Percentiles rank a stretch among this genome's conserved stretches.
Evolutionary conservation across 2,888 invertebrate genomes (phyloP).

Genomic region (Mimumesa dahlbomi): DNA sequence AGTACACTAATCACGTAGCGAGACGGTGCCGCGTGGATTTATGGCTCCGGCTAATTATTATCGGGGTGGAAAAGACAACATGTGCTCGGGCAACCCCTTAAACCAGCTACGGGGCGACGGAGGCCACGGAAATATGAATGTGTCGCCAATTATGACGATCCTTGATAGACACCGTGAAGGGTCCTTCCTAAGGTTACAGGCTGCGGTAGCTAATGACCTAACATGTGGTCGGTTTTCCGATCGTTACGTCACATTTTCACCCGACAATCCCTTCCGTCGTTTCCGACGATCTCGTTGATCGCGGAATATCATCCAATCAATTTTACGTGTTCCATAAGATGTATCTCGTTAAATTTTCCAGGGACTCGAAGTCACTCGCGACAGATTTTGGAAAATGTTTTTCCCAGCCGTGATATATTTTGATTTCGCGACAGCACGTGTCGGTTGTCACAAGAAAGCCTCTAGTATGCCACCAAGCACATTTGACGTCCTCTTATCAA

Average conservation of each 20-base stretch:
- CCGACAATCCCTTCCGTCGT: not conserved
- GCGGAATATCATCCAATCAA: no score
- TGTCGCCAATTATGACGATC: constrained; percentile 72
- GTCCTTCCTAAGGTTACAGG: constrained; percentile 22
- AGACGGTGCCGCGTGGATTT: constrained; percentile 58
- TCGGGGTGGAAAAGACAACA: constrained; percentile 56
- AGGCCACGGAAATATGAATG: constrained; percentile 54
- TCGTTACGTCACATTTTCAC: not conserved
- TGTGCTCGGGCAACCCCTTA: constrained; percentile 47
- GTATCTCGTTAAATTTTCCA: no score
- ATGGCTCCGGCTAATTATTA: constrained; percentile 72
- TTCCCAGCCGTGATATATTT: no score
- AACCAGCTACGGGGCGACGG: constrained; percentile 26
- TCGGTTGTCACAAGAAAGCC: not conserved
- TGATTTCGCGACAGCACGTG: constrained; percentile 17
- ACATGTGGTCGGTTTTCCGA: constrained; percentile 29
- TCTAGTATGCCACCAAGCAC: no score
- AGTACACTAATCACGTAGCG: constrained; percentile 11
- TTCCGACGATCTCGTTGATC: not conserved
- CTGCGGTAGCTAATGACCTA: constrained; percentile 40
- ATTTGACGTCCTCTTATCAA: constrained; percentile 8
- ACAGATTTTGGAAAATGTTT: no score
- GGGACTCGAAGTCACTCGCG: no score
- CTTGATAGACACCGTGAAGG: constrained; percentile 63
- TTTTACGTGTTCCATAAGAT: no score